Conservation (phyloP, 2,888 invertebrate genomes). For the Lasioglossum oenotherae region DNA sequence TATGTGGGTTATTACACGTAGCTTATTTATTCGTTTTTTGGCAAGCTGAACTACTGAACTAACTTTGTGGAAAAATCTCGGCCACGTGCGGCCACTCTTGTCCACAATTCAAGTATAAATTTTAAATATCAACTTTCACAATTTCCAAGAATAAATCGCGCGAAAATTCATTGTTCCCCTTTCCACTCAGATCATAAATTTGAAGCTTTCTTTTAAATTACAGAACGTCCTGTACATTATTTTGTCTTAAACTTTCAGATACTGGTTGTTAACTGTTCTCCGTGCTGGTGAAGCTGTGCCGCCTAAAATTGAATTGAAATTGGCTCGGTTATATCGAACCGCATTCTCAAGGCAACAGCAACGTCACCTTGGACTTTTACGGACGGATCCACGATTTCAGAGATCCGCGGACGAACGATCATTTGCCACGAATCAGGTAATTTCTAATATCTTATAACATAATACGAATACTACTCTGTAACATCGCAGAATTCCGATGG, state of each 20-base stretch:
- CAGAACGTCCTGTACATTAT: neutral
- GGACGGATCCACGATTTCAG: slow-evolving; percentile 83
- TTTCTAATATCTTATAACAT: neutral
- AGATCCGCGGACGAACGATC: slow-evolving; percentile 68
- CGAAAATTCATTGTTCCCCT: too few relatives aligned
- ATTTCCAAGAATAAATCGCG: too few relatives aligned
- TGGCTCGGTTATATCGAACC: slow-evolving; percentile 91
- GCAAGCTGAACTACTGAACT: too few relatives aligned
- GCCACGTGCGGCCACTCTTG: too few relatives aligned
- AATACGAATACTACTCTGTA: neutral
- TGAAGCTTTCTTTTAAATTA: neutral
- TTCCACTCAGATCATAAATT: too few relatives aligned
- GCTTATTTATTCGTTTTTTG: too few relatives aligned
- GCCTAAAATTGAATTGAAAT: slow-evolving; percentile 89
- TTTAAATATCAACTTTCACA: too few relatives aligned
- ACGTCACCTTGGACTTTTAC: slow-evolving; percentile 90
- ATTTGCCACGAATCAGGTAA: slow-evolving; percentile 55
- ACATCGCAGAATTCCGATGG: neutral
- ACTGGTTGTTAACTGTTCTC: slow-evolving; percentile 93
- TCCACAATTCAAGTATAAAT: too few relatives aligned
- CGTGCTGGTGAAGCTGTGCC: slow-evolving; percentile 86
- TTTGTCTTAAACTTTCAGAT: slow-evolving; percentile 83
- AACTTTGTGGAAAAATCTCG: too few relatives aligned
- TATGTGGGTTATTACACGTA: too few relatives aligned
- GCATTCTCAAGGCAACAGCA: slow-evolving; percentile 94